Percentiles rank a stretch among this genome's conserved stretches.
Evolutionary conservation across 2,888 invertebrate species (phyloP).

Genomic region (Machimus atricapillus): DNA sequence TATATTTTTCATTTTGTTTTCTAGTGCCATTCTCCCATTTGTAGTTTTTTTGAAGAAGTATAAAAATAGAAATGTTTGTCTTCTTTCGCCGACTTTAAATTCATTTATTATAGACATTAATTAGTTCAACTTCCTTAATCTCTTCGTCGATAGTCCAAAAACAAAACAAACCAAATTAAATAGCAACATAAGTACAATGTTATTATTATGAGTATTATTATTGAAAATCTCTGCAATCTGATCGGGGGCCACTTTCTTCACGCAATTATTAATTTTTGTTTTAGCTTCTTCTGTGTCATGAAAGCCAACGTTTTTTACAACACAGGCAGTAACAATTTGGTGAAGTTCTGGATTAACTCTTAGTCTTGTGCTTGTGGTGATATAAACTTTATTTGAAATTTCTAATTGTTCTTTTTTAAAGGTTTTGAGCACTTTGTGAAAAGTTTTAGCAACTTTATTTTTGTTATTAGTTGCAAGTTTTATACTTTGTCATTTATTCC

Average conservation of each 20-base stretch:
- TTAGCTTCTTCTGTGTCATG: constrained; percentile 62
- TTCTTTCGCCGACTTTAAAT: too few species aligned
- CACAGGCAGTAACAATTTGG: constrained; percentile 67
- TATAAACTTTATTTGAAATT: neutral
- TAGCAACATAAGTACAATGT: constrained; percentile 53
- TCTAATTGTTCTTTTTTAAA: neutral
- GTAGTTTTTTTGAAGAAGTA: too few species aligned
- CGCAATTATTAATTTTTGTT: constrained; percentile 73
- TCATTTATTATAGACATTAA: too few species aligned
- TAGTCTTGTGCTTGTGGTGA: neutral
- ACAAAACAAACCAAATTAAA: too few species aligned
- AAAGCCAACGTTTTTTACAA: constrained; percentile 71
- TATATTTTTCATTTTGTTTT: too few species aligned
- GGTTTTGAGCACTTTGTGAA: neutral
- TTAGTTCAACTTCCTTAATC: too few species aligned
- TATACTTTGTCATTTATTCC: neutral
- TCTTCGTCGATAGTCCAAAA: constrained; percentile 72
- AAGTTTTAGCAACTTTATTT: neutral
- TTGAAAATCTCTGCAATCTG: constrained; percentile 81
- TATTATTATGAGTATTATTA: constrained; percentile 64
- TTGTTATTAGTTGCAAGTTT: neutral
- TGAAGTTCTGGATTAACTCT: constrained; percentile 62
- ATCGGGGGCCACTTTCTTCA: constrained; percentile 77
- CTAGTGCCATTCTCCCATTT: too few species aligned
- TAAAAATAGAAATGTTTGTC: too few species aligned